Evolutionary conservation across 2,888 invertebrate genomes (phyloP), one percentile per base, ranked within the genome.

Genomic region (Parascotia fuliginaria): DNA sequence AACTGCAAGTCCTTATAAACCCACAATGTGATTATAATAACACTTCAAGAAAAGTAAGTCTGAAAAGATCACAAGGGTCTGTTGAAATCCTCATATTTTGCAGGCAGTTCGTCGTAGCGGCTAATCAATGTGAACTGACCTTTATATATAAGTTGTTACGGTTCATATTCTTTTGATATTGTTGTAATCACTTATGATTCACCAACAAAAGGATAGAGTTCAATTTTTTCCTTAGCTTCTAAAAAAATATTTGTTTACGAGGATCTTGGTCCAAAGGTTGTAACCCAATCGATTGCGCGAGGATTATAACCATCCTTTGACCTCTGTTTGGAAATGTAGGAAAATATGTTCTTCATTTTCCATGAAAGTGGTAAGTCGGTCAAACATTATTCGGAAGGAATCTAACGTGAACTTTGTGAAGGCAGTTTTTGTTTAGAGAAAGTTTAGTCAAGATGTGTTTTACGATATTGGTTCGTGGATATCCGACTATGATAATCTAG

Each of bases 221-320:
- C 19, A 11, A 36, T 36, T 49, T 42, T 48, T 31, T 29, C 22
- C 16, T 49, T 12, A 22, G 34, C 29, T 24, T 28, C 39, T 42
- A n/a, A 42, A 48, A 49, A 31, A 32, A 42, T 37, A 47, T 48
- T 44, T 51, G 37, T 60, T 51, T 54, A 36, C 16, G 15, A 33
- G 33, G 34, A 32, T 28, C 13, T 16, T 15, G 33, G 39, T 14
- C 45, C 39, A 39, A 47, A 54, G 50, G 49, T 47, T 44, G 29
- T 51, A 38, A 42, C 38, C 15, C 51, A 52, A 56, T 49, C 53
- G 37, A 54, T 55, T 38, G 38, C 53, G 9, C 32, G 16, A 29
- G 50, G 55, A 55, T 55, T 59, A 55, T 48, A 34, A 48, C 14
- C 19, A 50, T 51, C 60, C 32, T 46, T 40, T 42, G 41, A 51